Evolutionary conservation across 1,140 invertebrate genomes (phyloP), one percentile per base, ranked within the genome.

Genomic region (Drosophila lacertosa): DNA sequence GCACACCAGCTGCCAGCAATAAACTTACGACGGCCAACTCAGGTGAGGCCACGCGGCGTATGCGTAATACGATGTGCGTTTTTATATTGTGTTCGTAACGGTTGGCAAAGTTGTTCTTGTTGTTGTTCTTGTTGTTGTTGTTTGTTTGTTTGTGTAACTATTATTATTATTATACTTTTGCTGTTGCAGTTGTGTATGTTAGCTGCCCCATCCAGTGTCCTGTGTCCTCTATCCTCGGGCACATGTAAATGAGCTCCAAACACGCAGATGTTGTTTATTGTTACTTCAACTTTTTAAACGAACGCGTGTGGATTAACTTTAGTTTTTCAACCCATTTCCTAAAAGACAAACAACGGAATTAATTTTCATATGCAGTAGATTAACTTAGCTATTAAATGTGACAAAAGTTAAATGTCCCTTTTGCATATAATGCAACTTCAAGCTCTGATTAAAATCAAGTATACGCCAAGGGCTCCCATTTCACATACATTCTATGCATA

Each of bases 1-100:
- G 71, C 18, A 84, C 83, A 45, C 73, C 79, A 54, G 70, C 64
- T 55, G 77, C 68, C 33, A 69, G 71, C 86, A 90, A 76, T 68
- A 91, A 91, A 63, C 72, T 91, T 40, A 84, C 67, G 24, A 77
- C 90, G 29, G 77, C 90, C 42, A 91, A 91, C 50, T 91, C 90
- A 89, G 90, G 90, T 91, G 67, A 80, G 90, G 37, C n/a, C 45
- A 44, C 40, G 57, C 13, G 26, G 15, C 63, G 69, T 59, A 67
- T 72, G 20, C 63, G 45, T 67, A 67, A 66, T 65, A 15, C 35
- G 29, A 18, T 42, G n/a, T 32, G 10, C 24, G 16, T 26, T 55
- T 18, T 42, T 47, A 39, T 53, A 53, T 51, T 47, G 57, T 67
- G 59, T 47, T 58, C 32, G 35, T 68, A 65, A 65, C 11, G 4